Base-by-base conservation (phyloP, 2,113 vertebrate genomes). In the Picathartes gymnocephalus region DNA sequence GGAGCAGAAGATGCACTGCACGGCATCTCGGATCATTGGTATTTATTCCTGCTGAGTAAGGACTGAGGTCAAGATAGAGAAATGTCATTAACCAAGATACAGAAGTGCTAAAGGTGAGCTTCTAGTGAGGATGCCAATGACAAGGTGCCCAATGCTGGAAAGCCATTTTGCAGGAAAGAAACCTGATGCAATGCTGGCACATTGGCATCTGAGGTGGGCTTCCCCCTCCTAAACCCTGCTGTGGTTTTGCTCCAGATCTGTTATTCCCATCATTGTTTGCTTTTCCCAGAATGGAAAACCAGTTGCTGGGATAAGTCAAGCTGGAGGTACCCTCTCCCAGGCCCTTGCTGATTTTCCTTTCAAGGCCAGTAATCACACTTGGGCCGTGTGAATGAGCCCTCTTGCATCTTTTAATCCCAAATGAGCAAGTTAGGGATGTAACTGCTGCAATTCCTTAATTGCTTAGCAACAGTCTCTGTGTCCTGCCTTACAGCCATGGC, bases 391-490 rank as follows among this genome's bases (percentile, higher is more conserved):
- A 79, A 70, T 37, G 39, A 90, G 25, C 65, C 48, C 51, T 81
- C 77, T 83, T 60, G 56, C 44, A 85, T 57, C 31, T 88, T 76
- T 89, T 78, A 84, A 92, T 74, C 42, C 92, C 58, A 90, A 93
- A 96, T 96, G 56, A 90, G 76, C 64, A 92, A 88, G 40, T 70
- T 94, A 58, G 31, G 60, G 84, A 73, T 9, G 39, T 20, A 62
- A 80, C 57, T 89, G 72, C 82, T 86, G 74, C 57, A 88, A 86
- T 95, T 92, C 72, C 51, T 74, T 73, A 92, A 88, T 90, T 88
- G 88, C 96, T 97, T 95, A 96, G 95, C 95, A 96, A 96, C 86
- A 86, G 88, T 66, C 80, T 88, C 86, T 60, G 51, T 76, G 56
- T 88, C 80, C 82, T 81, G 77, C 56, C 90, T 70, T n/a, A 48